Percentiles rank a stretch among this genome's conserved stretches.
Conservation (phyloP, 2,113 vertebrate genomes). For the Pluvialis apricaria region DNA sequence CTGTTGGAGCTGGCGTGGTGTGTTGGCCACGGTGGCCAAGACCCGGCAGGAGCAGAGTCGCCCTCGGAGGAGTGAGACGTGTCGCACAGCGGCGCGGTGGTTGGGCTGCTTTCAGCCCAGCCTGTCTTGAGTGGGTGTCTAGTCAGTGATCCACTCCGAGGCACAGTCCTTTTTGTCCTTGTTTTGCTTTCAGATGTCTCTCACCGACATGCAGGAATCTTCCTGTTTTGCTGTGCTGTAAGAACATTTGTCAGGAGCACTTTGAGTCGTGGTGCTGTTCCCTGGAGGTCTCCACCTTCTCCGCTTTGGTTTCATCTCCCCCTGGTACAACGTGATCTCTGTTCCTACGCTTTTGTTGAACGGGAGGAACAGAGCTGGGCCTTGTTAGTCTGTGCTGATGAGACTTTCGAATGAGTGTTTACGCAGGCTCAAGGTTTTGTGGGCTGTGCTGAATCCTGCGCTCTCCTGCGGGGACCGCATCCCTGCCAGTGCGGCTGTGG, state of each 20-base stretch:
- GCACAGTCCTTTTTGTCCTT: background rate
- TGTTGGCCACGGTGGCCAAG: fast-evolving
- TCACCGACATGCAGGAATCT: background rate
- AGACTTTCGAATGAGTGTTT: background rate
- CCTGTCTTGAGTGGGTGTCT: background rate
- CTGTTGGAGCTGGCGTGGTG: fast-evolving
- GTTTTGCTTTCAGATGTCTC: background rate
- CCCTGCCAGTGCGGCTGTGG: background rate
- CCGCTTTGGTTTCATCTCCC: background rate
- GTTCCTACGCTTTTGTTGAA: fast-evolving
- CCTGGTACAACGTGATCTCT: fast-evolving
- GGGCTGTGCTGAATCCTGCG: background rate
- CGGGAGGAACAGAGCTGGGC: background rate
- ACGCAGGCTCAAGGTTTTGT: background rate
- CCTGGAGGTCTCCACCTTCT: background rate
- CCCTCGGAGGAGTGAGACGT: background rate
- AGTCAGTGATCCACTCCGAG: background rate
- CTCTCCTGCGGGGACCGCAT: fast-evolving
- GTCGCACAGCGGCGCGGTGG: fast-evolving
- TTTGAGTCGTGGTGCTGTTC: background rate
- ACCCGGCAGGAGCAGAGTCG: background rate
- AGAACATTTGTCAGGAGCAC: background rate
- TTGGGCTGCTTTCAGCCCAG: too few species aligned
- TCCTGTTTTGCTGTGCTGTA: background rate
- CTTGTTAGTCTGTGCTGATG: background rate